A percentile compares a stretch with the other conserved stretches of the same genome.
Evolutionary conservation across 2,888 invertebrate genomes (phyloP).

Genomic region (Xestobium rufovillosum): DNA sequence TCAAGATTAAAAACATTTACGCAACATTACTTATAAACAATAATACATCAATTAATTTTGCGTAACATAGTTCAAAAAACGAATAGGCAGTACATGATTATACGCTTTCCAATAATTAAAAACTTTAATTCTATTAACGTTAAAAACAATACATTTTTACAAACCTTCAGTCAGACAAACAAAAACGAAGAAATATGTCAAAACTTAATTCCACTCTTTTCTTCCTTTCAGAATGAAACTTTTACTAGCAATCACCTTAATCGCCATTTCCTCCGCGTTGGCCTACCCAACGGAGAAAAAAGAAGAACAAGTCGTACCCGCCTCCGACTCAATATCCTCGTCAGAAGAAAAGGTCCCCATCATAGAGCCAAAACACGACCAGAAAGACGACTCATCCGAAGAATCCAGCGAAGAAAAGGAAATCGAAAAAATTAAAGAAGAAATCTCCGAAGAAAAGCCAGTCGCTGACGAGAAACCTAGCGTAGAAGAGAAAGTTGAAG

Average conservation of each 20-base stretch:
- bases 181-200: no score
- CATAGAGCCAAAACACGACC: conserved; percentile 14
- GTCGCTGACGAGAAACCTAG: conserved; percentile 13
- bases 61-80: no score
- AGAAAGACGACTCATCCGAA: conserved; percentile 21
- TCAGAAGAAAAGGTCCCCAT: conserved; percentile 34
- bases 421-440: conserved; percentile 21
- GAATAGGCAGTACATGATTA: no score
- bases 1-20: no score
- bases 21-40: no score
- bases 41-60: no score
- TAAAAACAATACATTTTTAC: no score
- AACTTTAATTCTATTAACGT: no score
- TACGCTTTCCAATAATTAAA: no score
- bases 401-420: conserved; percentile 22
- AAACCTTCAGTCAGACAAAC: no score
- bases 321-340: conserved; percentile 42
- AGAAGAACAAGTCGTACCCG: conserved; percentile 33
- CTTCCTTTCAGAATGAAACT: conserved; percentile 54
- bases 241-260: conserved; percentile 52
- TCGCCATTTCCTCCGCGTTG: conserved; percentile 45
- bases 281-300: conserved; percentile 50
- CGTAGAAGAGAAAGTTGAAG: conserved; percentile 15
- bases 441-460: conserved; percentile 18
- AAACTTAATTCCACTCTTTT: conserved; percentile 6